Conservation (phyloP, 30 jellyfish, hydroid and myxozoan species). For the Hydractinia symbiolongicarpus region DNA sequence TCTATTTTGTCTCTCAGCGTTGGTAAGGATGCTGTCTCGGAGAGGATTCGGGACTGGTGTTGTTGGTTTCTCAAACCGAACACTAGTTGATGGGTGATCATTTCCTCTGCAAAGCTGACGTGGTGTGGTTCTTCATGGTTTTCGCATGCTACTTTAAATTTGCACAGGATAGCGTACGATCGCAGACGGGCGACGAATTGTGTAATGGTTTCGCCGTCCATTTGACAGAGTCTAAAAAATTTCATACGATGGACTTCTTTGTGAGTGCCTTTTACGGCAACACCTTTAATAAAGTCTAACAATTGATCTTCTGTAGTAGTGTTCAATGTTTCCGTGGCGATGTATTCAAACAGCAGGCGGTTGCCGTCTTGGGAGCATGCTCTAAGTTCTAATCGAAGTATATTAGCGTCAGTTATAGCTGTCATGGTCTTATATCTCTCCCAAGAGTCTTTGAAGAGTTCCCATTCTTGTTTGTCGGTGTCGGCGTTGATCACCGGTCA, state of each 20-base stretch:
- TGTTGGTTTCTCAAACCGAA: not conserved
- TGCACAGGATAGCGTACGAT: not conserved
- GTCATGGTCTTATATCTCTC: constrained; percentile 17
- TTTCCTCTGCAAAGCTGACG: constrained; percentile 11
- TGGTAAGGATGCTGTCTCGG: not conserved
- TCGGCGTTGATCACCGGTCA: constrained; percentile 4
- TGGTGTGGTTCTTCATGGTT: not conserved
- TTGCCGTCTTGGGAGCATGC: constrained; percentile 25
- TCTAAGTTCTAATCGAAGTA: constrained; percentile 14
- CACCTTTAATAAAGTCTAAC: not conserved
- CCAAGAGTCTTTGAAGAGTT: constrained; percentile 18
- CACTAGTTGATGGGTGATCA: constrained; percentile 12
- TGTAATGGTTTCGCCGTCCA: constrained; percentile 34
- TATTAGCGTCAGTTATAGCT: not conserved
- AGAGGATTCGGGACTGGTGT: constrained; percentile 13
- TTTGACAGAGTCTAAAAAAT: not conserved
- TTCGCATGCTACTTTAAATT: not conserved
- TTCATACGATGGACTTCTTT: constrained; percentile 33
- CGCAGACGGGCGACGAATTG: constrained; percentile 28
- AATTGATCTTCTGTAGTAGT: constrained; percentile 2
- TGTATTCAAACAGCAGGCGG: constrained; percentile 23
- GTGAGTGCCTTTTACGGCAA: constrained; percentile 26
- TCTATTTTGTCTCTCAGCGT: constrained; percentile 5
- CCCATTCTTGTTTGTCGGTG: constrained; percentile 29
- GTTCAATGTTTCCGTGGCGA: constrained; percentile 12